phyloP scores from a whole-genome alignment of 35 echinoderm and acorn worm genomes.

The Patiria miniata region DNA sequence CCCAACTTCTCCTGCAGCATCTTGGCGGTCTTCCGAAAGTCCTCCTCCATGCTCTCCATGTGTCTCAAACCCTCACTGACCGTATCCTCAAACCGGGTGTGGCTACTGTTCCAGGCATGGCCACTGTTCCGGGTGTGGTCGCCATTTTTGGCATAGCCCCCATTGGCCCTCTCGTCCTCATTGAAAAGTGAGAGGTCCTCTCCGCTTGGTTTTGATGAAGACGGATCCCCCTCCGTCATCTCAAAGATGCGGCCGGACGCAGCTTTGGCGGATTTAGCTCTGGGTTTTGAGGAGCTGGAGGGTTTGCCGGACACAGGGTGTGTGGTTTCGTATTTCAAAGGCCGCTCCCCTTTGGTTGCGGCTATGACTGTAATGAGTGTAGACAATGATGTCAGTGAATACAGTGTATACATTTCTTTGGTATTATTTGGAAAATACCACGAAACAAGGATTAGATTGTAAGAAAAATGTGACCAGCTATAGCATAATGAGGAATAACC shows the following conservation, averaged over 20 bases:
- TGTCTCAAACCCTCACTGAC: constrained; percentile 70
- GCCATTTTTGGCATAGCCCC: too few relatives aligned
- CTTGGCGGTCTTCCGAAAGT: constrained; percentile 85
- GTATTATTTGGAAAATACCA: neutral
- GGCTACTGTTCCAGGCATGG: neutral
- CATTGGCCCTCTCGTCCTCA: neutral
- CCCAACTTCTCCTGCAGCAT: constrained; percentile 87
- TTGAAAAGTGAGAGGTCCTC: constrained; percentile 2
- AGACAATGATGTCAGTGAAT: neutral
- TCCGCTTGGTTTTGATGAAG: neutral
- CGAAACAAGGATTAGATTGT: neutral
- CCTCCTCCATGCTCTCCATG: constrained; percentile 82
- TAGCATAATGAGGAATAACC: too few relatives aligned
- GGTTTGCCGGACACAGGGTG: constrained; percentile 75
- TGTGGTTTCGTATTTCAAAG: constrained; percentile 95
- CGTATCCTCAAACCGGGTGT: constrained; percentile 30
- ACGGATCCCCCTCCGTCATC: neutral
- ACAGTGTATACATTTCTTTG: neutral
- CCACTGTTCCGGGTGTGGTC: neutral
- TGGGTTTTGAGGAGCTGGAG: constrained; percentile 23
- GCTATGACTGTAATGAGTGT: neutral
- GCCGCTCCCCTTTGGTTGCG: constrained; percentile 75
- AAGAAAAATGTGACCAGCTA: neutral
- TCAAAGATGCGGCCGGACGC: neutral
- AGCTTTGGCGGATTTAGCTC: constrained; percentile 73